A percentile compares a stretch with the other conserved stretches of the same genome.
phyloP scores from a whole-genome alignment of 2,797 vertebrate species.

The Oreochromis grahami region DNA sequence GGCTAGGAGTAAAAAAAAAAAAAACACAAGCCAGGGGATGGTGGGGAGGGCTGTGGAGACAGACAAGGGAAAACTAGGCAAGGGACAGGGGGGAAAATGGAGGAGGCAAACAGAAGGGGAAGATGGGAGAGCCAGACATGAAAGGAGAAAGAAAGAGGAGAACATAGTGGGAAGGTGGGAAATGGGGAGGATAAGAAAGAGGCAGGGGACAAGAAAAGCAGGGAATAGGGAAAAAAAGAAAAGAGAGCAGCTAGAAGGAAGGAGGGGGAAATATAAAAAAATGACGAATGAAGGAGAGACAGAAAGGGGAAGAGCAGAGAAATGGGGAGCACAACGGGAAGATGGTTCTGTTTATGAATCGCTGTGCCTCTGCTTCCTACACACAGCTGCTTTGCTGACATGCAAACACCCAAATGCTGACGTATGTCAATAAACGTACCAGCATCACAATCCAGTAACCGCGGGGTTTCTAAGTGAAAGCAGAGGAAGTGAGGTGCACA shows the following conservation, averaged over 20 bases:
- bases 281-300: not conserved
- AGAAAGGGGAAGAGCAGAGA: not conserved
- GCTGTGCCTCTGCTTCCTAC: not conserved
- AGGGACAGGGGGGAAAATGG: not conserved
- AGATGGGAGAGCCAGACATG: not conserved
- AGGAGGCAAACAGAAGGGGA: not conserved
- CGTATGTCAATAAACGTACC: not conserved
- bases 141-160: not conserved
- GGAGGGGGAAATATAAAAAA: not conserved
- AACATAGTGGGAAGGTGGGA: not conserved
- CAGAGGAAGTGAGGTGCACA: not conserved
- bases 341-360: not conserved
- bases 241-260: not conserved
- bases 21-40: not conserved
- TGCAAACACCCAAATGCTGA: conserved; percentile 15
- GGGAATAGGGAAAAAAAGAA: not conserved
- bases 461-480: conserved; percentile 1
- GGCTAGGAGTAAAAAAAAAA: not conserved
- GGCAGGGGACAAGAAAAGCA: not conserved
- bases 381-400: conserved; percentile 18
- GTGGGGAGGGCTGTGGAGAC: not conserved
- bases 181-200: not conserved
- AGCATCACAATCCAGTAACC: not conserved
- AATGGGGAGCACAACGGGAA: not conserved
- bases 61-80: not conserved